A percentile compares a stretch with the other conserved stretches of the same genome.
Conservation (phyloP, 2,888 invertebrate genomes). For the Suillia variegata region DNA sequence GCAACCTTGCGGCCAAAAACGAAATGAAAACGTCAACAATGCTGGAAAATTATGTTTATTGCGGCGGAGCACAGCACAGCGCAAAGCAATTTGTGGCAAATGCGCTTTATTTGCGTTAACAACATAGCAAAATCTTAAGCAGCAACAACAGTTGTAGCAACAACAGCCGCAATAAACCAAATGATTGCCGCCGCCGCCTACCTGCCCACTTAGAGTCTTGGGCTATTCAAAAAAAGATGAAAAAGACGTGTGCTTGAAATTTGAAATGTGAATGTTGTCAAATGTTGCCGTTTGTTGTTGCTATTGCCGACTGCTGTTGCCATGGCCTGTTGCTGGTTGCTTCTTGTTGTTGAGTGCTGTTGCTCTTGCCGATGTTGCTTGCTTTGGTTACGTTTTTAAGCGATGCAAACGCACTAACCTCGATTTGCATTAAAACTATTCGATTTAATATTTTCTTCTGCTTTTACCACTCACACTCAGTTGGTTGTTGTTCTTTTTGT, state of each 20-base stretch:
- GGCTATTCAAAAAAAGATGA: too few relatives aligned
- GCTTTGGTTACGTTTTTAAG: too few relatives aligned
- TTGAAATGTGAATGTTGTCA: background rate
- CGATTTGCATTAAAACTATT: background rate
- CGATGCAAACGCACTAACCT: too few relatives aligned
- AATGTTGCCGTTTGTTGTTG: too few relatives aligned
- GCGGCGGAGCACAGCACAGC: background rate
- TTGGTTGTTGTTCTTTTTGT: too few relatives aligned
- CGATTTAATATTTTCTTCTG: background rate
- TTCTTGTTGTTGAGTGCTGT: too few relatives aligned
- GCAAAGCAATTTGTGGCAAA: background rate
- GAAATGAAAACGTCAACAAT: constrained; percentile 2
- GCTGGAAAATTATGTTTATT: background rate
- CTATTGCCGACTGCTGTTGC: too few relatives aligned
- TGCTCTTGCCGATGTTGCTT: too few relatives aligned
- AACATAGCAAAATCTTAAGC: background rate
- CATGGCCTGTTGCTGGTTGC: too few relatives aligned
- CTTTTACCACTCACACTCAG: too few relatives aligned
- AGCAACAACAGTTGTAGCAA: background rate
- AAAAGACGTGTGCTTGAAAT: background rate
- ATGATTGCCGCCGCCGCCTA: too few relatives aligned
- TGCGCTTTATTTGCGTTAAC: background rate
- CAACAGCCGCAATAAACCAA: background rate
- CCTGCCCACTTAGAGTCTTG: background rate
- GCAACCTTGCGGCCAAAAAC: background rate